A percentile compares a stretch with the other conserved stretches of the same genome.
phyloP scores from a whole-genome alignment of 2,888 invertebrate species.

The Xanthorhoe designata region DNA sequence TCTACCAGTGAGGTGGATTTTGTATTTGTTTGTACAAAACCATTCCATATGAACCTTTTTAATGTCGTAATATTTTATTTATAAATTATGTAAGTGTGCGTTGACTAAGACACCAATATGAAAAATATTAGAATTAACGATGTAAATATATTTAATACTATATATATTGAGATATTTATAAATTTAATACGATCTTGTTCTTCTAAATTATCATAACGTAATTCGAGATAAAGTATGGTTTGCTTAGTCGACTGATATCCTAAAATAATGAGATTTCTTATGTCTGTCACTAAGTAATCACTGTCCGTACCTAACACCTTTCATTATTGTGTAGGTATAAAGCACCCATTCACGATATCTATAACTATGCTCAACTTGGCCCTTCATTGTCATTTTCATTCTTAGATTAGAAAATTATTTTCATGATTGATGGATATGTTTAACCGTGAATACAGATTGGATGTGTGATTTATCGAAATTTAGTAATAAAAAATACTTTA shows the following conservation, averaged over 20 bases:
- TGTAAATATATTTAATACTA: constrained; percentile 85
- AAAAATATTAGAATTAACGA: constrained; percentile 75
- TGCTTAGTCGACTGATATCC: constrained; percentile 69
- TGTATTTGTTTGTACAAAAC: constrained; percentile 84
- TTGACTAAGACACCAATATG: constrained; percentile 85
- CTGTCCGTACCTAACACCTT: constrained; percentile 29
- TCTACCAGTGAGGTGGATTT: constrained; percentile 75
- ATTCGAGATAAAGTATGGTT: constrained; percentile 72
- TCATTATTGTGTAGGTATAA: constrained; percentile 39
- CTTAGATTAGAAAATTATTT: constrained; percentile 31
- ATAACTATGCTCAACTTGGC: constrained; percentile 36
- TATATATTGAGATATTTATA: constrained; percentile 82
- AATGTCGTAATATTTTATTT: constrained; percentile 79
- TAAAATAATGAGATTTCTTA: constrained; percentile 59
- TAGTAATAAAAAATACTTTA: neutral
- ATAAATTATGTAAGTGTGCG: constrained; percentile 78
- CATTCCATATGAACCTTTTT: constrained; percentile 80
- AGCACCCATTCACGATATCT: constrained; percentile 41
- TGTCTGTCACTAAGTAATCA: constrained; percentile 60
- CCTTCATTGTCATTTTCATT: constrained; percentile 36
- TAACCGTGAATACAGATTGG: constrained; percentile 26
- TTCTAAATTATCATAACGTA: constrained; percentile 78
- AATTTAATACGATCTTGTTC: constrained; percentile 84
- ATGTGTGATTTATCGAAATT: constrained; percentile 31
- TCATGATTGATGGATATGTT: constrained; percentile 20